Evolutionary conservation across 1,140 invertebrate genomes (phyloP).

Genomic region (Delia radicum): DNA sequence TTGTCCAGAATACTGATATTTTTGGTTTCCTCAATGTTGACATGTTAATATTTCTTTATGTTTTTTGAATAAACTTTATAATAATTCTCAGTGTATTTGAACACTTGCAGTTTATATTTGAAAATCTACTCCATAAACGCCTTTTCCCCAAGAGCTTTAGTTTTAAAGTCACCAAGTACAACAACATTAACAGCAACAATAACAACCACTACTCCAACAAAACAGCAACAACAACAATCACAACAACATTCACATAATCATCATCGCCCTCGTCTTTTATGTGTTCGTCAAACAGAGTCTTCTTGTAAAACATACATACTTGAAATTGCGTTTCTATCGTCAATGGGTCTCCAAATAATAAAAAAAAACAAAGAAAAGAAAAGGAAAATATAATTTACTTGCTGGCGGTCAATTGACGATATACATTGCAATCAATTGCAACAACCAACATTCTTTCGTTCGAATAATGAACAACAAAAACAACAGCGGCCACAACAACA

Average conservation of each 20-base stretch:
- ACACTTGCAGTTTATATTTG: not conserved
- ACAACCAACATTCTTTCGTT: not conserved
- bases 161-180: not conserved
- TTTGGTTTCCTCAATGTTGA: too few species aligned
- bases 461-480: too few species aligned
- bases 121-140: not conserved
- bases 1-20: too few species aligned
- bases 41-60: too few species aligned
- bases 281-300: not conserved
- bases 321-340: not conserved
- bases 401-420: conserved; percentile 3
- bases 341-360: not conserved
- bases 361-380: not conserved
- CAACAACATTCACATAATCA: not conserved
- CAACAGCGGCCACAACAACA: conserved; percentile 1
- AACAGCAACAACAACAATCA: not conserved
- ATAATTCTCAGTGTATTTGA: not conserved
- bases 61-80: too few species aligned
- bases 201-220: not conserved
- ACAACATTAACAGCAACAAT: not conserved
- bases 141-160: not conserved
- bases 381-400: conserved; percentile 5
- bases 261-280: not conserved
- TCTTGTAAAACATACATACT: not conserved
- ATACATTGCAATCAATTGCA: conserved; percentile 1